A percentile compares a stretch with the other conserved stretches of the same genome.
These are phyloP conservation scores for Drosophila ohnishii DNA, from an alignment of 1,140 invertebrate genomes.

Conservation along the genomic window DNA sequence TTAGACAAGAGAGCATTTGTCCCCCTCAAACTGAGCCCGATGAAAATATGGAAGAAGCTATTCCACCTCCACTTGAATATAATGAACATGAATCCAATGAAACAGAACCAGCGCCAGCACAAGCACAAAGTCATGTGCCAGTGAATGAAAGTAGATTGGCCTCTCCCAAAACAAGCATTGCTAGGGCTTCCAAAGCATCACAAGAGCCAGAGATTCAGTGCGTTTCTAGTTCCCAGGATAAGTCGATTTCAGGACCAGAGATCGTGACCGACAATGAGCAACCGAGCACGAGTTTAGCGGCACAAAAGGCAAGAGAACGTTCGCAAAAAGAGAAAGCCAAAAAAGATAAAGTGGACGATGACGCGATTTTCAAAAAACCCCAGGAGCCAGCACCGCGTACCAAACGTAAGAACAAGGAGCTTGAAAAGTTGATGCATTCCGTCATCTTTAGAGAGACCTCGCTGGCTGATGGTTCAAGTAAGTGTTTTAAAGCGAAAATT, in stretches of 20 bases:
- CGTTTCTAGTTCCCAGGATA: background rate
- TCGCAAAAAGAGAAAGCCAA: background rate
- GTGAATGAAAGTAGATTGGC: background rate
- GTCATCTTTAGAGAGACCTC: background rate
- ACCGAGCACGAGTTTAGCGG: conserved; percentile 57
- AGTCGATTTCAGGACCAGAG: background rate
- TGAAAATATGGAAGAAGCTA: background rate
- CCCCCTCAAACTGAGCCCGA: background rate
- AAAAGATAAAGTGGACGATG: background rate
- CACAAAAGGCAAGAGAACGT: conserved; percentile 19
- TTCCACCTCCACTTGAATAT: conserved; percentile 6
- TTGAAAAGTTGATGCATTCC: conserved; percentile 17
- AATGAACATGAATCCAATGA: background rate
- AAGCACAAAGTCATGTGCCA: background rate
- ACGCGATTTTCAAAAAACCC: conserved; percentile 55
- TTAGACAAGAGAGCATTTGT: background rate
- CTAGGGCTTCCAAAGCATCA: background rate
- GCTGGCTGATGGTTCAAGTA: conserved; percentile 22
- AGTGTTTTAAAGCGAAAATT: conserved; percentile 6
- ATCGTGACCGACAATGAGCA: conserved; percentile 17
- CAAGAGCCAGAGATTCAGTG: background rate
- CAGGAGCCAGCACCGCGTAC: conserved; percentile 35
- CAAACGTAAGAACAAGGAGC: conserved; percentile 10
- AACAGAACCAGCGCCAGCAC: background rate
- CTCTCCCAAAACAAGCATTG: too few species aligned